phyloP scores from a whole-genome alignment of 2,113 vertebrate genomes.

The Mustela lutreola region DNA sequence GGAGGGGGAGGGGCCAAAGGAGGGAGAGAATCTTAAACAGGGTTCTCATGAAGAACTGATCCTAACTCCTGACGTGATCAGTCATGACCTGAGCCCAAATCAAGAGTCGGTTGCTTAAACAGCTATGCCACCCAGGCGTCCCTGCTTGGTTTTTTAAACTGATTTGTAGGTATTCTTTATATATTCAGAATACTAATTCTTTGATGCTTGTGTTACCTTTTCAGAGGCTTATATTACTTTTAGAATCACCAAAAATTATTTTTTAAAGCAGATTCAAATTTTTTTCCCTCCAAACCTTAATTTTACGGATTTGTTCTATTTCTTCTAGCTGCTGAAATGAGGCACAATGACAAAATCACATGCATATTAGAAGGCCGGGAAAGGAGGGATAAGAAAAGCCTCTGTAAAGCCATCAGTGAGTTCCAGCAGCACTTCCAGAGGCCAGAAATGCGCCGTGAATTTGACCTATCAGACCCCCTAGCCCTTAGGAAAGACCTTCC shows the following conservation, averaged over 20 bases:
- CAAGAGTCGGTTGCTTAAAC: not conserved
- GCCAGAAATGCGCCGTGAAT: slow-evolving; percentile 88
- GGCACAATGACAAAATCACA: slow-evolving; percentile 85
- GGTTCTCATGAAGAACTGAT: no score
- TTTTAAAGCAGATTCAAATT: not conserved
- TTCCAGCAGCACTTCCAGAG: slow-evolving; percentile 90
- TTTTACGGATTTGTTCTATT: not conserved
- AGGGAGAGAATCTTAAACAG: no score
- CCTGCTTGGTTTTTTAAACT: not conserved
- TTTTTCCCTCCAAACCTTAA: not conserved
- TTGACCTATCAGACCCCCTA: slow-evolving; percentile 90
- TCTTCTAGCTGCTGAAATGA: slow-evolving; percentile 87
- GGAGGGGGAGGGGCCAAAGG: no score
- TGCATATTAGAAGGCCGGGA: slow-evolving; percentile 87
- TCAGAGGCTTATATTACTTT: not conserved
- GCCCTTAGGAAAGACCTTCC: slow-evolving; percentile 86
- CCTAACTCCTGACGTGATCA: not conserved
- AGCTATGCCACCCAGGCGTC: not conserved
- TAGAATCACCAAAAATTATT: not conserved
- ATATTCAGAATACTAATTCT: not conserved
- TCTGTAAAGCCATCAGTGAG: slow-evolving; percentile 84
- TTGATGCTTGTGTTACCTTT: not conserved
- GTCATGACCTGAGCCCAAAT: not conserved
- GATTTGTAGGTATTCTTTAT: not conserved
- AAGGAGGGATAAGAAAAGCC: slow-evolving; percentile 80